Conservation (phyloP, 2,113 vertebrate genomes). For the Pygoscelis antarcticus region DNA sequence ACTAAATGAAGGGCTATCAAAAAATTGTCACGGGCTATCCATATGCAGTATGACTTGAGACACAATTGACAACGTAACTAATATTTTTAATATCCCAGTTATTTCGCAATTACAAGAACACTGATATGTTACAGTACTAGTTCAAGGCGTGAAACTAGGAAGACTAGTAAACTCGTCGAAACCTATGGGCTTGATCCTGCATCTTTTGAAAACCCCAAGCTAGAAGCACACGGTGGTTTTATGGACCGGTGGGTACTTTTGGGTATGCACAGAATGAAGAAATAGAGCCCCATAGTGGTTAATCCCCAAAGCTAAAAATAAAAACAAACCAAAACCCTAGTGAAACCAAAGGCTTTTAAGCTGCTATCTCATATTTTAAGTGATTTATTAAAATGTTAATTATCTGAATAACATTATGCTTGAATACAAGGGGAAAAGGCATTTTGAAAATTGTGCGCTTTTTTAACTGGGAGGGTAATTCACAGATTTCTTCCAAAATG, state of each 20-base stretch:
- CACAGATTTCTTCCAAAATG: constrained; percentile 90
- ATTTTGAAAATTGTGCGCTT: constrained; percentile 78
- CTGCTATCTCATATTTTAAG: constrained; percentile 35
- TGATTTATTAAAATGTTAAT: constrained; percentile 52
- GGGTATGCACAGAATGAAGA: constrained; percentile 55
- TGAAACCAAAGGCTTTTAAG: constrained; percentile 35
- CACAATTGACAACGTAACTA: constrained; percentile 63
- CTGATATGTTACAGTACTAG: neutral
- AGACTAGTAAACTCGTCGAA: neutral
- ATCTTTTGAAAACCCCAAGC: neutral
- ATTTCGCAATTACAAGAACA: constrained; percentile 45
- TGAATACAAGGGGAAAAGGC: constrained; percentile 70
- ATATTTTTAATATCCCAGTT: constrained; percentile 71
- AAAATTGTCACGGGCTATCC: constrained; percentile 68
- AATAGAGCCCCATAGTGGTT: constrained; percentile 65
- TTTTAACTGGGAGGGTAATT: constrained; percentile 90
- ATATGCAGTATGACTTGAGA: constrained; percentile 52
- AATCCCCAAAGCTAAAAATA: constrained; percentile 66
- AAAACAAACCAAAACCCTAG: constrained; percentile 45
- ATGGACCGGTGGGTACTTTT: constrained; percentile 46
- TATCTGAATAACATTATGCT: constrained; percentile 48
- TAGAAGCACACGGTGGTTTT: neutral
- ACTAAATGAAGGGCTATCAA: constrained; percentile 66
- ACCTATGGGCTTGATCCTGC: neutral
- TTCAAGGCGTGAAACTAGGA: neutral